A percentile compares a stretch with the other conserved stretches of the same genome.
phyloP scores from a whole-genome alignment of 2,113 vertebrate species.

The Sterna hirundo region DNA sequence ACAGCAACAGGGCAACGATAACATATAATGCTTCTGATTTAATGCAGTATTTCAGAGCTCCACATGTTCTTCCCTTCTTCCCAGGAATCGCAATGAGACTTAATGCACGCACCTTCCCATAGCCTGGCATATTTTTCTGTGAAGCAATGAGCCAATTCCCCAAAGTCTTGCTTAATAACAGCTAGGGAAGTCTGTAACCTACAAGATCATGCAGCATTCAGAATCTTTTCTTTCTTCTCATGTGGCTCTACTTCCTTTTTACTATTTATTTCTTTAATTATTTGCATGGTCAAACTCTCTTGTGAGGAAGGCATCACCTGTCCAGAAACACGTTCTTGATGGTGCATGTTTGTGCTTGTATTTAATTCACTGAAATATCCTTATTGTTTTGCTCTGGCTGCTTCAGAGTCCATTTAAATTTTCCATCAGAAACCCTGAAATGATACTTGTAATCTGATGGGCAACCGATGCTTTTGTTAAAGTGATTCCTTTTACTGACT shows the following conservation, averaged over 20 bases:
- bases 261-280: background rate
- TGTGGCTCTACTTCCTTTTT: accelerated
- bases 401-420: background rate
- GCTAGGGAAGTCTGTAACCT: background rate
- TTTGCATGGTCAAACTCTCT: background rate
- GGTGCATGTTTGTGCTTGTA: background rate
- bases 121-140: background rate
- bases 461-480: background rate
- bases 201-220: background rate
- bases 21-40: background rate
- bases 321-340: background rate
- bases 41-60: background rate
- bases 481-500: background rate
- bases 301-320: background rate
- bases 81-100: background rate
- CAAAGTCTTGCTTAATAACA: background rate
- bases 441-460: background rate
- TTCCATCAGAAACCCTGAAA: background rate
- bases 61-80: background rate
- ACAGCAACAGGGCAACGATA: accelerated
- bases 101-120: background rate
- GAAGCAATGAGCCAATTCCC: background rate
- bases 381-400: background rate
- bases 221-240: background rate
- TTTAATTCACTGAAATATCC: background rate